Evolutionary conservation across 1,140 invertebrate genomes (phyloP).

Genomic region (Notospermus geniculatus): DNA sequence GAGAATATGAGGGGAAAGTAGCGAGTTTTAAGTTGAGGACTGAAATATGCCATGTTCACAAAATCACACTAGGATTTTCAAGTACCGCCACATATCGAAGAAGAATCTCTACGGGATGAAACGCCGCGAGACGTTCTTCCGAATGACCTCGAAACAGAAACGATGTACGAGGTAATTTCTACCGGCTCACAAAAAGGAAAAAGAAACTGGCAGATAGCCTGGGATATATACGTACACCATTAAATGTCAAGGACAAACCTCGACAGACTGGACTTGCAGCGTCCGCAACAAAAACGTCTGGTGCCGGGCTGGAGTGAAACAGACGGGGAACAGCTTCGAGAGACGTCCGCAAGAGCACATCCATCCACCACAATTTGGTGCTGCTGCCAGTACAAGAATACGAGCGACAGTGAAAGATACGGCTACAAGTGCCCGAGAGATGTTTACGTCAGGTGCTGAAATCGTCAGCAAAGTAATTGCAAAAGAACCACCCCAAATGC

Average conservation of each 20-base stretch:
- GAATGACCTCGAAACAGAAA: no score
- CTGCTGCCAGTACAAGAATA: not conserved
- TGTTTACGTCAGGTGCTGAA: slow-evolving; percentile 7
- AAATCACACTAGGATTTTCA: no score
- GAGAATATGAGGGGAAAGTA: no score
- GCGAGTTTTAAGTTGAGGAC: no score
- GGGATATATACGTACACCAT: slow-evolving; percentile 5
- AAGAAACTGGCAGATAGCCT: not conserved
- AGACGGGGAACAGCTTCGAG: not conserved
- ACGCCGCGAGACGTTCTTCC: no score
- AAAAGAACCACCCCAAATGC: slow-evolving; percentile 6
- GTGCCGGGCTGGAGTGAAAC: slow-evolving; percentile 3
- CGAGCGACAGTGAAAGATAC: slow-evolving; percentile 6
- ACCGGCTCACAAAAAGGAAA: slow-evolving; percentile 8
- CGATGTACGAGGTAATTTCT: slow-evolving; percentile 1
- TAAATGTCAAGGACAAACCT: slow-evolving; percentile 1
- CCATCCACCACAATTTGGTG: not conserved
- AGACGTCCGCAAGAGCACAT: not conserved
- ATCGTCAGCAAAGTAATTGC: slow-evolving; percentile 5
- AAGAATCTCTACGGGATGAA: no score
- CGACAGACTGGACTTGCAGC: slow-evolving; percentile 4
- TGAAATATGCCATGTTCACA: no score
- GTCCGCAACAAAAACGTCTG: slow-evolving; percentile 8
- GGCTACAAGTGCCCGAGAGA: slow-evolving; percentile 5
- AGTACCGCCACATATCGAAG: no score